Evolutionary conservation across 2,113 vertebrate species (phyloP), one percentile per base, ranked within the genome.

Genomic region (Sphaerodactylus townsendi): DNA sequence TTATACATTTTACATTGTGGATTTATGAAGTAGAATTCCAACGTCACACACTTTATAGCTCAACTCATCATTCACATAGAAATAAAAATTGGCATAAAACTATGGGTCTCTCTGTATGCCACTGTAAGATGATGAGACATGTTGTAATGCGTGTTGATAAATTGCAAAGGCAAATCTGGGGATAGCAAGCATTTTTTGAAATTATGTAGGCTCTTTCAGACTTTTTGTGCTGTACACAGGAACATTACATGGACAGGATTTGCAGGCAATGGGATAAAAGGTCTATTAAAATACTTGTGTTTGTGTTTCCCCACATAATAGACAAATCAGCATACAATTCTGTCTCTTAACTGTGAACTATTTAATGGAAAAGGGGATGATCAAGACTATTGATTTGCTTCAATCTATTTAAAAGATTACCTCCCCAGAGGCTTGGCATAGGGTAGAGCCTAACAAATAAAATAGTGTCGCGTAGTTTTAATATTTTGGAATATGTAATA

Each of bases 101-200:
- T 13, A 33, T 70, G 9, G 33, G 25, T 44, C 10, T 2, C 21
- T 56, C 35, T 35, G 19, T 37, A 5, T n/a, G 3, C n/a, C 21
- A 25, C 56, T 59, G 23, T 23, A 23, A 59, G 56, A 25, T 59
- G 56, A 59, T 59, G 56, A 59, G 56, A 59, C 21, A 23, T 7
- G 56, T 59, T 7, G 56, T 59, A 25, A 59, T 59, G 25, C 56
- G 25, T 59, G 23, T 59, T 59, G 23, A 23, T 25, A 25, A 23
- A 75, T 33, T 65, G 77, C 17, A 4, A 77, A 90, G 37, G 17
- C 80, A 79, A 86, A 88, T 92, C 48, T 76, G 23, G 28, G 10
- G 62, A 28, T 5, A 74, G 62, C 87, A 59, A 5, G 81, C 1
- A 33, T 69, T 76, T 46, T 81, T 71, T 39, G n/a, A n/a, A 53